A percentile compares a stretch with the other conserved stretches of the same genome.
phyloP scores from a whole-genome alignment of 1,140 invertebrate species.

The Pectinophora gossypiella region DNA sequence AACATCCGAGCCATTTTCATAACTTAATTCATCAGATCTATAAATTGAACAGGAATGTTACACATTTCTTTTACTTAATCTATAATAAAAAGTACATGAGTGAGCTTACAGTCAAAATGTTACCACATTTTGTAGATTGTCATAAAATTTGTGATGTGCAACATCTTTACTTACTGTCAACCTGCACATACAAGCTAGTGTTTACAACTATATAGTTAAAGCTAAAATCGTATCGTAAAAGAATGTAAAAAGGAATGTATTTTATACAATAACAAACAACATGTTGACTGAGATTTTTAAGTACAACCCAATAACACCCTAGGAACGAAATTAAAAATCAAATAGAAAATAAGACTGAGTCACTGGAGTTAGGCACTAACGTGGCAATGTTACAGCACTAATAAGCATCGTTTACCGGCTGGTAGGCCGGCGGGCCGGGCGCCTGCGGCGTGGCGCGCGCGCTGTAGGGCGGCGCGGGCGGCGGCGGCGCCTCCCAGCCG shows the following conservation, averaged over 20 bases:
- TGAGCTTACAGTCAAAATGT: too few relatives aligned
- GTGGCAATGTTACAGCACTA: constrained; percentile 22
- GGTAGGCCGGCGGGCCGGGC: constrained; percentile 62
- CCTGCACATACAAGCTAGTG: too few relatives aligned
- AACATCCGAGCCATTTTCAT: too few relatives aligned
- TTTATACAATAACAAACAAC: constrained; percentile 45
- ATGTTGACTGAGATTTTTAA: constrained; percentile 24
- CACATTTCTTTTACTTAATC: too few relatives aligned
- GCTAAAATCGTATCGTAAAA: constrained; percentile 23
- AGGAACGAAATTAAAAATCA: neutral
- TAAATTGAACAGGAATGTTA: too few relatives aligned
- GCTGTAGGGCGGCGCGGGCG: constrained; percentile 50
- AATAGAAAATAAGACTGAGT: neutral
- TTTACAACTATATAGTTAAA: too few relatives aligned
- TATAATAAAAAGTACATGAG: too few relatives aligned
- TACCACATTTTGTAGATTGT: too few relatives aligned
- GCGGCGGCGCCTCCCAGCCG: constrained; percentile 46
- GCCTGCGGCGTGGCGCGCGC: constrained; percentile 54
- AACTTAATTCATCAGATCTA: too few relatives aligned
- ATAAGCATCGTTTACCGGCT: constrained; percentile 39
- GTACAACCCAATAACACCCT: constrained; percentile 7
- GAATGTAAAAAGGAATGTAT: constrained; percentile 36
- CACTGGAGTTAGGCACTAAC: constrained; percentile 23
- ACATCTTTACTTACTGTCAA: too few relatives aligned
- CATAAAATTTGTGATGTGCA: too few relatives aligned